Conservation (phyloP, 1,140 invertebrate genomes). For the Stenopsyche tienmushanensis region DNA sequence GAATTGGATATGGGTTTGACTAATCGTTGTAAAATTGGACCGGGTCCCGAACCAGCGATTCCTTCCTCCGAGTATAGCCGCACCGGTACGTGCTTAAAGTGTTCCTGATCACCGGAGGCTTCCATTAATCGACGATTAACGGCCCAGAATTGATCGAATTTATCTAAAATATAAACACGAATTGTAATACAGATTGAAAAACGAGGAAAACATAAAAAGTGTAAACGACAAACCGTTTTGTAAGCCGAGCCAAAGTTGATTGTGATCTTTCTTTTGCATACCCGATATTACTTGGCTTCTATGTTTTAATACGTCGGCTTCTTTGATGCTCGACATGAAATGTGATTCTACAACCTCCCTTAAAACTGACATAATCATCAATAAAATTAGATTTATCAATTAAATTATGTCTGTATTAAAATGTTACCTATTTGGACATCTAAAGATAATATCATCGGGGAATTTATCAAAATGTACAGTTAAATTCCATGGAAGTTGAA, state of each 20-base stretch:
- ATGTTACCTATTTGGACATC: slow-evolving; percentile 73
- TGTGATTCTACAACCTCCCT: slow-evolving; percentile 90
- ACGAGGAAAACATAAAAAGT: slow-evolving; percentile 24
- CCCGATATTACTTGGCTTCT: slow-evolving; percentile 84
- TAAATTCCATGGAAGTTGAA: slow-evolving; percentile 86
- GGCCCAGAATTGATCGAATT: slow-evolving; percentile 99
- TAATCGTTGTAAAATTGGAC: slow-evolving; percentile 68
- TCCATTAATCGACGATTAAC: slow-evolving; percentile 96
- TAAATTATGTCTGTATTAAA: neutral
- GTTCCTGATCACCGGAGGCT: slow-evolving; percentile 68
- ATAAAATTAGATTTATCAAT: neutral
- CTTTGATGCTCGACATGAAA: slow-evolving; percentile 95
- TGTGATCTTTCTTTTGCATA: slow-evolving; percentile 98
- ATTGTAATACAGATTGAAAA: too few relatives aligned
- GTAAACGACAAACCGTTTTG: slow-evolving; percentile 72
- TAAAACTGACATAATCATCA: slow-evolving; percentile 8
- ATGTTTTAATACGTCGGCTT: slow-evolving; percentile 97
- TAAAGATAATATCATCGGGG: slow-evolving; percentile 77
- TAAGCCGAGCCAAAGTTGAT: slow-evolving; percentile 92
- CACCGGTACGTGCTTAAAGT: slow-evolving; percentile 92
- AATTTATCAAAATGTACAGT: slow-evolving; percentile 95
- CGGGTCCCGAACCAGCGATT: slow-evolving; percentile 60
- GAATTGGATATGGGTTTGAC: slow-evolving; percentile 73
- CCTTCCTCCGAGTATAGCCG: slow-evolving; percentile 82
- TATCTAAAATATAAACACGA: too few relatives aligned